These are phyloP conservation scores for Lasioglossum oenotherae DNA, from an alignment of 2,888 invertebrate genomes.

Conservation along the genomic window DNA sequence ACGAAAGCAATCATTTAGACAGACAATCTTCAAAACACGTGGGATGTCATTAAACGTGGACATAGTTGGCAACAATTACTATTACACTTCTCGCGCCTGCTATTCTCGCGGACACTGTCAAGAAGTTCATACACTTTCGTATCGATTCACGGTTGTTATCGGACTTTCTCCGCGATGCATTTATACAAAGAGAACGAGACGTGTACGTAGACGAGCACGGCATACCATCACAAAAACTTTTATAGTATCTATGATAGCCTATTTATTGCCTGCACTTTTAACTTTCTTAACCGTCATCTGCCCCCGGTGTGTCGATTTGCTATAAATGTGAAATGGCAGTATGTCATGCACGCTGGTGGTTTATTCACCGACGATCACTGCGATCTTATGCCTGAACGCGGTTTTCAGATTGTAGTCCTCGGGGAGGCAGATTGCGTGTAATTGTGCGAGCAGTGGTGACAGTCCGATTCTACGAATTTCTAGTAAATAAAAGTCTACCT, in stretches of 20 bases:
- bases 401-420: background rate
- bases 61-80: conserved; percentile 5
- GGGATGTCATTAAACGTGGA: background rate
- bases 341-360: background rate
- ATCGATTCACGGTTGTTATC: conserved; percentile 5
- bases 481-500: background rate
- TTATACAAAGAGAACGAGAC: background rate
- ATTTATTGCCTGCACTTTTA: background rate
- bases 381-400: background rate
- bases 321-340: conserved; percentile 4
- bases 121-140: background rate
- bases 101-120: background rate
- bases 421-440: background rate
- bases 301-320: background rate
- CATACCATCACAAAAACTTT: background rate
- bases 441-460: background rate
- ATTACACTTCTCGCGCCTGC: background rate
- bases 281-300: background rate
- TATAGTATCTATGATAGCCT: background rate
- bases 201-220: background rate
- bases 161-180: background rate
- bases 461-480: too few relatives aligned
- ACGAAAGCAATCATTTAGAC: conserved; percentile 39
- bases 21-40: conserved; percentile 37
- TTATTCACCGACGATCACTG: background rate